Evolutionary conservation across 2,113 vertebrate genomes (phyloP).

Genomic region (Serinus canaria): DNA sequence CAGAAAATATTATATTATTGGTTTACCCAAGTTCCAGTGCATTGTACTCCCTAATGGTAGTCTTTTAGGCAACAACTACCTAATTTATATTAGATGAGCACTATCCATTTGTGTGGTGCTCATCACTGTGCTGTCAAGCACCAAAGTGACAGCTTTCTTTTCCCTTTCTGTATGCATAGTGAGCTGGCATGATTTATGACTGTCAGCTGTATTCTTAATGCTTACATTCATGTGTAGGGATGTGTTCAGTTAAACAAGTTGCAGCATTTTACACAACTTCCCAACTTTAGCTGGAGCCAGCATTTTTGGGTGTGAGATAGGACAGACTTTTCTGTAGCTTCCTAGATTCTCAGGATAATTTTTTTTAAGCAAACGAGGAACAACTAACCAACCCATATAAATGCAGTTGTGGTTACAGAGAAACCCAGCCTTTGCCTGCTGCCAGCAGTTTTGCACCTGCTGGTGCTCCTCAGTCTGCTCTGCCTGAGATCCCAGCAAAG

Average conservation of each 20-base stretch:
- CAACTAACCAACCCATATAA: not conserved
- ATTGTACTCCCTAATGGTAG: not conserved
- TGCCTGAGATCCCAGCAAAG: not conserved
- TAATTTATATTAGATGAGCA: not conserved
- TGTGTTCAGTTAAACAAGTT: not conserved
- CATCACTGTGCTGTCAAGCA: not conserved
- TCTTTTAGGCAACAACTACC: not conserved
- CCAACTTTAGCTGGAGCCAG: not conserved
- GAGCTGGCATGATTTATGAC: not conserved
- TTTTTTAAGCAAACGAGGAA: not conserved
- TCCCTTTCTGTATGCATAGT: not conserved
- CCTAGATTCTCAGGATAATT: not conserved
- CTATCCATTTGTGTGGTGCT: not conserved
- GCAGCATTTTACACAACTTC: not conserved
- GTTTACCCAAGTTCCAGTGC: not conserved
- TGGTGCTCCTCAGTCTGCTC: accelerated
- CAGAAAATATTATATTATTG: not conserved
- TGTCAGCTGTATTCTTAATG: not conserved
- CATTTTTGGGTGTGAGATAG: not conserved
- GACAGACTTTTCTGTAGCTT: not conserved
- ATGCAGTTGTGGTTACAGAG: not conserved
- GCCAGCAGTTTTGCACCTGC: not conserved
- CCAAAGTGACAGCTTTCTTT: not conserved
- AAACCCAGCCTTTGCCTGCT: not conserved
- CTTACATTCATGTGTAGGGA: not conserved